These are phyloP conservation scores for Argyresthia goedartella DNA, from an alignment of 2,888 invertebrate species.

Conservation along the genomic window DNA sequence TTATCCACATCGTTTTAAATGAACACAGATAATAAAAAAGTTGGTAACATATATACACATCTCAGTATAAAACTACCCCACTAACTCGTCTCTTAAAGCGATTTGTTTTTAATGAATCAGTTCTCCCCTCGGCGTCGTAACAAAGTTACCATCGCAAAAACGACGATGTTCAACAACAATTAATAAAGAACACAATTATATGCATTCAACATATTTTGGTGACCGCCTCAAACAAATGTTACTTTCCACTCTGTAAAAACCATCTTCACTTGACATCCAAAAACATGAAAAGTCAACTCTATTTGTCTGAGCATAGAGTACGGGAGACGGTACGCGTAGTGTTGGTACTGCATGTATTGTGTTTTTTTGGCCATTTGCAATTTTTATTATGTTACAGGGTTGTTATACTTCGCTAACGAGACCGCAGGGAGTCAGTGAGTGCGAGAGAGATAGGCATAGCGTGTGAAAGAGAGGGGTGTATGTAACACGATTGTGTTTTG, in stretches of 20 bases:
- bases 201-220: slow-evolving; percentile 53
- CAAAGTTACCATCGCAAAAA: slow-evolving; percentile 5
- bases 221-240: slow-evolving; percentile 67
- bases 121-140: too few relatives aligned
- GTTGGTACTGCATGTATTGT: slow-evolving; percentile 25
- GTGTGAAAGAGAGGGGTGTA: slow-evolving; percentile 22
- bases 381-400: slow-evolving; percentile 57
- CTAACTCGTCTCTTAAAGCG: too few relatives aligned
- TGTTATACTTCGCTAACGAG: slow-evolving; percentile 58
- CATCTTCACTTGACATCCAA: slow-evolving; percentile 12
- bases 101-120: too few relatives aligned
- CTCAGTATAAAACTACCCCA: too few relatives aligned
- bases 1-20: too few relatives aligned
- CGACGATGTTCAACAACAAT: slow-evolving; percentile 34
- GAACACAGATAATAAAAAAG: too few relatives aligned
- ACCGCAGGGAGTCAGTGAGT: slow-evolving; percentile 39
- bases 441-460: slow-evolving; percentile 22
- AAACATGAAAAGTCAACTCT: slow-evolving; percentile 14
- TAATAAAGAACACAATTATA: slow-evolving; percentile 54
- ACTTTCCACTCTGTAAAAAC: slow-evolving; percentile 24
- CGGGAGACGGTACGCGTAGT: slow-evolving; percentile 6
- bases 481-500: slow-evolving; percentile 39
- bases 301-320: too few relatives aligned
- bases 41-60: too few relatives aligned
- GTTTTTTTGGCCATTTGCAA: slow-evolving; percentile 57